phyloP scores from a whole-genome alignment of 1,140 invertebrate species.

The Hypothenemus hampei region DNA sequence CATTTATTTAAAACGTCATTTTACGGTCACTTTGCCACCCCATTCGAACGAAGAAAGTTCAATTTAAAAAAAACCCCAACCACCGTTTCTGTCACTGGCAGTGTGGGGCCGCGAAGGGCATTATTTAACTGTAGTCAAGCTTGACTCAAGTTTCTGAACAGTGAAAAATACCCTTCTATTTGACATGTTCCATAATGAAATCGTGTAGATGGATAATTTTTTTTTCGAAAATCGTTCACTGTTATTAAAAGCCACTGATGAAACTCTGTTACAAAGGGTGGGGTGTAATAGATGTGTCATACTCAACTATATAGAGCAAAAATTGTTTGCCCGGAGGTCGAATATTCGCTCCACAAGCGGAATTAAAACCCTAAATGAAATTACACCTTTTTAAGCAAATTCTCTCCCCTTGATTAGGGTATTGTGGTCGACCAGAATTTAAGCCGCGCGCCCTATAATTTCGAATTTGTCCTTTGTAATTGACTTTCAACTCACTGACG shows the following conservation, averaged over 20 bases:
- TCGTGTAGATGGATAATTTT: too few relatives aligned
- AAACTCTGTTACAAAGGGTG: background rate
- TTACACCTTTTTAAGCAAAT: conserved; percentile 25
- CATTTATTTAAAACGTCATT: conserved; percentile 44
- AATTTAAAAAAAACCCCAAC: conserved; percentile 38
- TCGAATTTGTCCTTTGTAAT: conserved; percentile 19
- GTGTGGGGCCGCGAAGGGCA: conserved; percentile 19
- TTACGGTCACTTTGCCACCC: conserved; percentile 45
- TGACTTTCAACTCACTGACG: conserved; percentile 9
- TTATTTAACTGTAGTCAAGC: conserved; percentile 27
- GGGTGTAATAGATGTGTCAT: conserved; percentile 17
- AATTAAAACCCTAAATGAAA: conserved; percentile 22
- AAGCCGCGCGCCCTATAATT: conserved; percentile 21
- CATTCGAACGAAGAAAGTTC: conserved; percentile 31
- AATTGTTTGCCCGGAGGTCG: conserved; percentile 17
- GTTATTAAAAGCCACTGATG: too few relatives aligned
- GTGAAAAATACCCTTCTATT: conserved; percentile 1
- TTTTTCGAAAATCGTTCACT: too few relatives aligned
- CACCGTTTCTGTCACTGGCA: conserved; percentile 37
- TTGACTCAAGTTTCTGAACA: conserved; percentile 18
- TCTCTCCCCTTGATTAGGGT: conserved; percentile 18
- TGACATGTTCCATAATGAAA: too few relatives aligned
- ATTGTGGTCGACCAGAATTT: conserved; percentile 21
- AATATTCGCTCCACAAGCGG: conserved; percentile 4
- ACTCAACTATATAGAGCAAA: conserved; percentile 11